Conservation (phyloP, 2,888 invertebrate species). For the Catocala fraxini region DNA sequence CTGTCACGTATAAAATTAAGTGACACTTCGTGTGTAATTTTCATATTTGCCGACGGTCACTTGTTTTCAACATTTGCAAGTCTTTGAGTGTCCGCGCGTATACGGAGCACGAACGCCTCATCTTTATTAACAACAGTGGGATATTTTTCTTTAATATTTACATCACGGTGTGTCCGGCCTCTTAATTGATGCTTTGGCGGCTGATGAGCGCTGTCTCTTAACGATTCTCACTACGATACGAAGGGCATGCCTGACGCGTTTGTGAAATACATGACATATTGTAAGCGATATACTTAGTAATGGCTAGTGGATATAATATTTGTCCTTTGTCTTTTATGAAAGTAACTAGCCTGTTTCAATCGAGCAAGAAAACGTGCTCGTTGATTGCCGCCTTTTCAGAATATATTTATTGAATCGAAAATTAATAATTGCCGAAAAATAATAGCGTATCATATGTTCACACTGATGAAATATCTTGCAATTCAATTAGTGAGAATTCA, state of each 20-base stretch:
- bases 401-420: conserved; percentile 8
- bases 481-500: conserved; percentile 2
- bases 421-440: not conserved
- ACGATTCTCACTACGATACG: conserved; percentile 48
- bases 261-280: conserved; percentile 13
- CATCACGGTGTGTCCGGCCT: conserved; percentile 59
- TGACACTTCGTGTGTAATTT: conserved; percentile 59
- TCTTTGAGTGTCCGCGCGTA: conserved; percentile 64
- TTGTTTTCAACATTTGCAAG: conserved; percentile 68
- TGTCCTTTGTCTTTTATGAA: not conserved
- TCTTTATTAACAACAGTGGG: conserved; percentile 73
- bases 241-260: conserved; percentile 21
- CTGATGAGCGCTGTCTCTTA: conserved; percentile 61
- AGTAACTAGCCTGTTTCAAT: not conserved
- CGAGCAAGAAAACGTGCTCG: not conserved
- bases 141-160: conserved; percentile 68
- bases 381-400: not conserved
- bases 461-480: no score
- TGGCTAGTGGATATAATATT: conserved; percentile 9
- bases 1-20: conserved; percentile 71
- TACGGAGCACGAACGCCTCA: conserved; percentile 70
- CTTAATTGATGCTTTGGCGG: conserved; percentile 68
- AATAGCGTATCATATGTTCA: no score
- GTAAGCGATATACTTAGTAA: not conserved
- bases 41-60: conserved; percentile 55